These are phyloP conservation scores for Notolepis coatsorum DNA, from an alignment of 2,797 vertebrate species.

Conservation along the genomic window DNA sequence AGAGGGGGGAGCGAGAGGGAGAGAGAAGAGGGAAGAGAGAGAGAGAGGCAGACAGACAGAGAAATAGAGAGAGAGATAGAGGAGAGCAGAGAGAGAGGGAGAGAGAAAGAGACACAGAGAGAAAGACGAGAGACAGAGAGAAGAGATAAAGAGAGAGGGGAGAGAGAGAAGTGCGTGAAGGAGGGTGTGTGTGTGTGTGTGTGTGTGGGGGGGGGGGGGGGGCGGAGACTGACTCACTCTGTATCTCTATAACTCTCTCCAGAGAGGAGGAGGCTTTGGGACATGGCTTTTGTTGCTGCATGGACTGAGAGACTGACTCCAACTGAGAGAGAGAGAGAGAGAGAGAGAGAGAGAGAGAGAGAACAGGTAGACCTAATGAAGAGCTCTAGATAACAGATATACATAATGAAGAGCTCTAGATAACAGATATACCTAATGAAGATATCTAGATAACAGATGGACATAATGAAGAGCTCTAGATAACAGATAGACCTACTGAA, in stretches of 20 bases:
- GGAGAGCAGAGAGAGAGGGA: neutral
- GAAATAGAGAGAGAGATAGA: constrained; percentile 2
- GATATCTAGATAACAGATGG: too few relatives aligned
- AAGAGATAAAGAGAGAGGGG: constrained; percentile 1
- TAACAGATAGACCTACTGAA: too few relatives aligned
- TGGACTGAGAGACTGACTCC: constrained; percentile 85
- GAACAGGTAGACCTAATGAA: neutral
- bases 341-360: neutral
- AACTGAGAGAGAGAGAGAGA: constrained; percentile 71
- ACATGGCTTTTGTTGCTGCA: constrained; percentile 89
- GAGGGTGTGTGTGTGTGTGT: neutral
- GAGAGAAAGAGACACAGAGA: neutral
- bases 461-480: too few relatives aligned
- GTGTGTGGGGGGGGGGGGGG: neutral
- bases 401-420: too few relatives aligned
- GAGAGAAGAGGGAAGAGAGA: constrained; percentile 19
- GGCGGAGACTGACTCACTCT: constrained; percentile 91
- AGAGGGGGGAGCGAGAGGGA: neutral
- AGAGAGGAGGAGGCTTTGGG: constrained; percentile 90
- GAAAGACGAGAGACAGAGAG: neutral
- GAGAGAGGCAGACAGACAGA: neutral
- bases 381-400: too few relatives aligned
- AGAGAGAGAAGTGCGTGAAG: constrained; percentile 6
- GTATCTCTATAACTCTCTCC: constrained; percentile 95
- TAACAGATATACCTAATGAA: too few relatives aligned